phyloP scores from a whole-genome alignment of 1,140 invertebrate species.

The Sarcophaga peregrina region DNA sequence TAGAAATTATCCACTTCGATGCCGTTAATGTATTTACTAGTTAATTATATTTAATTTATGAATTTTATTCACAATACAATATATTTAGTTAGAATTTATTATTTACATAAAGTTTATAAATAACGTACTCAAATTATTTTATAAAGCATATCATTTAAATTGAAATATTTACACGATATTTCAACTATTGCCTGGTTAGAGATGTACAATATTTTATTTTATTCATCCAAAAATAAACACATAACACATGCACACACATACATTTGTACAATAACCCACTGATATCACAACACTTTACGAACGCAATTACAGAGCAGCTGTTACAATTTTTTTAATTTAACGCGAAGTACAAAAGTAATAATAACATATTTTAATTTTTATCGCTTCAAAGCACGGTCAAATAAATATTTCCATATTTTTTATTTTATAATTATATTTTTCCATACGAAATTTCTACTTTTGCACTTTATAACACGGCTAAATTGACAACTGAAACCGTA shows the following conservation, averaged over 20 bases:
- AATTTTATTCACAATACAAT: too few species aligned
- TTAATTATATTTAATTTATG: too few species aligned
- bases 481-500: slow-evolving; percentile 9
- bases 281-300: slow-evolving; percentile 21
- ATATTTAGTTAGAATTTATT: too few species aligned
- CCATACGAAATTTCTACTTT: not conserved
- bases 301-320: slow-evolving; percentile 7
- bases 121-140: too few species aligned
- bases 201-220: slow-evolving; percentile 22
- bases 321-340: not conserved
- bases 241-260: not conserved
- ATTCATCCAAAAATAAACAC: slow-evolving; percentile 36
- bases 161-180: too few species aligned
- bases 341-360: not conserved
- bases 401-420: slow-evolving; percentile 9
- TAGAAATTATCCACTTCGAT: slow-evolving; percentile 73
- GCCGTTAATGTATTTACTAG: slow-evolving; percentile 3
- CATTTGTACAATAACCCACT: slow-evolving; percentile 7
- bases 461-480: not conserved
- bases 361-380: not conserved
- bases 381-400: not conserved
- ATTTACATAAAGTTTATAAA: too few species aligned
- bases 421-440: slow-evolving; percentile 3
- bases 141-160: too few species aligned
- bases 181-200: not conserved